phyloP scores from a whole-genome alignment of 2,113 vertebrate genomes.

The Antennarius striatus region DNA sequence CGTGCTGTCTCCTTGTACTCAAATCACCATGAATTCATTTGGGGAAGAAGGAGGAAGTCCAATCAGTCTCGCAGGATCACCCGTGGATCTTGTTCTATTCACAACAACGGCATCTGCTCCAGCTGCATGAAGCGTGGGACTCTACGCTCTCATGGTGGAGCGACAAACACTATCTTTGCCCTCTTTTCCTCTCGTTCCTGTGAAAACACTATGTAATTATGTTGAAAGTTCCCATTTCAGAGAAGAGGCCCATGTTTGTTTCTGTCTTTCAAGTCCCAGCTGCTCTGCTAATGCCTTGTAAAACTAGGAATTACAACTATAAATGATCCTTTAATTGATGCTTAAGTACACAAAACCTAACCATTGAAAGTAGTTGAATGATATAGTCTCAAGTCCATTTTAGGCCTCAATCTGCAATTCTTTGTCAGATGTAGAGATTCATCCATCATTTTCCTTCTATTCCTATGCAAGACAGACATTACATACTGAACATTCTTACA shows the following conservation, averaged over 20 bases:
- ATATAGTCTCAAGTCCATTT: constrained; percentile 4
- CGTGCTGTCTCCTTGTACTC: constrained; percentile 51
- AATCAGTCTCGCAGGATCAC: constrained; percentile 71
- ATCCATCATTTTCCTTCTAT: too few species aligned
- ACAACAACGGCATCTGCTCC: constrained; percentile 71
- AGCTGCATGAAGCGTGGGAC: constrained; percentile 48
- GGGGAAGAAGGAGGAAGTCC: constrained; percentile 64
- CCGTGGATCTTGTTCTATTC: constrained; percentile 65
- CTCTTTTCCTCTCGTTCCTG: constrained; percentile 62
- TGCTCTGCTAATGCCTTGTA: constrained; percentile 68
- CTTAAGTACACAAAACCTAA: constrained; percentile 17
- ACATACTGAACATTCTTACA: too few species aligned
- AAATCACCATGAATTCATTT: constrained; percentile 75
- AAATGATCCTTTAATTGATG: constrained; percentile 45
- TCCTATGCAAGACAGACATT: too few species aligned
- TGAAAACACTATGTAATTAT: constrained; percentile 77
- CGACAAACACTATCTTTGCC: constrained; percentile 43
- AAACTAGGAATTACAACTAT: constrained; percentile 53
- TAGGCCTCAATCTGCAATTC: neutral
- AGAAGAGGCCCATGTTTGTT: constrained; percentile 66
- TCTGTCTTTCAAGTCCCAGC: constrained; percentile 77
- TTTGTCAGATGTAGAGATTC: neutral
- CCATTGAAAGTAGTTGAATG: constrained; percentile 7
- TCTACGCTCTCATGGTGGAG: constrained; percentile 34
- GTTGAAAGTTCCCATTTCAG: constrained; percentile 61